phyloP scores from a whole-genome alignment of 2,888 invertebrate species.

The Zygaena filipendulae region DNA sequence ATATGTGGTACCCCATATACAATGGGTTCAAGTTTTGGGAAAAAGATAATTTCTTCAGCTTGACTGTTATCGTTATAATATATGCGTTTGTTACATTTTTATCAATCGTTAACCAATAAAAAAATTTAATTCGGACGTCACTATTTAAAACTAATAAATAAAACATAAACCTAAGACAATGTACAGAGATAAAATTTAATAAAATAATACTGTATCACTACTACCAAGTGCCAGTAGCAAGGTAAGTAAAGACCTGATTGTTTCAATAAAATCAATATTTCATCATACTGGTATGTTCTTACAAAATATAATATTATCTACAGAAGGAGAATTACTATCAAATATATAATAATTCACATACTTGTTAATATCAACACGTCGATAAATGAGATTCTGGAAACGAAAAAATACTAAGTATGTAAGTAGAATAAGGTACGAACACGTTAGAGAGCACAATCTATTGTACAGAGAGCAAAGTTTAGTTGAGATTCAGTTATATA shows the following conservation, averaged over 20 bases:
- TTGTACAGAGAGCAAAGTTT: slow-evolving; percentile 12
- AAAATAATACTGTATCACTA: slow-evolving; percentile 65
- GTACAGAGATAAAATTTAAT: slow-evolving; percentile 53
- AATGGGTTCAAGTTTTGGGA: too few species aligned
- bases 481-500: too few species aligned
- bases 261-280: too few species aligned
- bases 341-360: slow-evolving; percentile 1
- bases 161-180: slow-evolving; percentile 50
- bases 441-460: slow-evolving; percentile 49
- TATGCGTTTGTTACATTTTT: too few species aligned
- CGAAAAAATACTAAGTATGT: too few species aligned
- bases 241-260: slow-evolving; percentile 36
- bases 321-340: too few species aligned
- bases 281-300: too few species aligned
- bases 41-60: too few species aligned
- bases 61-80: too few species aligned
- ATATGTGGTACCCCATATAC: too few species aligned
- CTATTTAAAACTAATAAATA: slow-evolving; percentile 41
- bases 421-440: too few species aligned
- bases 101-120: slow-evolving; percentile 13
- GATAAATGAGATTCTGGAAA: slow-evolving; percentile 4
- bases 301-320: too few species aligned
- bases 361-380: slow-evolving; percentile 1
- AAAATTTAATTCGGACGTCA: slow-evolving; percentile 31
- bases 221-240: slow-evolving; percentile 52